Evolutionary conservation across 2,888 invertebrate species (phyloP), one percentile per base, ranked within the genome.

Genomic region (Acanthopleura granulata): DNA sequence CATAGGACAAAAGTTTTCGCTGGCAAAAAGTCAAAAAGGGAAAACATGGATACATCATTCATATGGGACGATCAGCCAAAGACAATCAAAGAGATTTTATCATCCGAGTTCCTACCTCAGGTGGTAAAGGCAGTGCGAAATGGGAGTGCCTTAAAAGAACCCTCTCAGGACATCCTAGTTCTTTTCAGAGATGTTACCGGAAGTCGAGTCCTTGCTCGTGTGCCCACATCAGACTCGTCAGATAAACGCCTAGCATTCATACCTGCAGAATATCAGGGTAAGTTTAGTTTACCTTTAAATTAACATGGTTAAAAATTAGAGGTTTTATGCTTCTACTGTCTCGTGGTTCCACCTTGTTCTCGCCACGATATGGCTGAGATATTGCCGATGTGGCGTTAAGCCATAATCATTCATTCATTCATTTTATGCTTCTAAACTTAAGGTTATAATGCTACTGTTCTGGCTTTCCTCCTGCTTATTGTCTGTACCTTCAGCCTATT

Each of bases 71-170:
- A 66, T 16, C 9, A 66, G 6, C 66, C 66, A 66, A 6, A 66
- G 66, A 66, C 66, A 14, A 66, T 66, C 25, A 22, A 66, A 14
- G 66, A 66, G 29, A 66, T 66, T 27, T 27, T 66, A 22, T 66
- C 66, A 1, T 16, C 22, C 1, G 66, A 18, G 6, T 66, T 66
- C 66, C 29, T 66, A 15, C 66, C 66, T 6, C 66, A 66, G 29
- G 66, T 66, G 25, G 25, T 66, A 16, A 66, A 66, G 66, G 66
- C 25, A 27, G 18, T 3, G 4, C 66, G 66, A 6, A 27, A 66
- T 27, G 29, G 22, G 16, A 25, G 29, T 16, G 29, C 12, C 16
- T 27, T 6, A 6, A 22, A 1, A 22, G 22, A 22, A 3, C 27
- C 27, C 4, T 16, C 22, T 14, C 66, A 66, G 25, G 29, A 66